These are phyloP conservation scores for Hydrocynus forskahlii DNA, from an alignment of 2,797 vertebrate species.

Conservation along the genomic window DNA sequence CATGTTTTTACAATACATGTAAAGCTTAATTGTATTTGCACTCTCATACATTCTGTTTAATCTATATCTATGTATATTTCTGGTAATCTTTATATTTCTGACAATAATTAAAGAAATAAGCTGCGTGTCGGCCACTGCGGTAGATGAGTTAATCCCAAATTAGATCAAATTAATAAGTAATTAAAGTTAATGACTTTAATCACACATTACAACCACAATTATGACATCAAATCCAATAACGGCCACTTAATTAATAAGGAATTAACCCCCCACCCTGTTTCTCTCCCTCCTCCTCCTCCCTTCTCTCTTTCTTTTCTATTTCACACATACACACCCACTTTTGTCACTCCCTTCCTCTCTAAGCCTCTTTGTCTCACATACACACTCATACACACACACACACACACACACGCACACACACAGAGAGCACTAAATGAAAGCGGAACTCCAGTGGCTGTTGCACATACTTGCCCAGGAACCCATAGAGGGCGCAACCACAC, in stretches of 20 bases:
- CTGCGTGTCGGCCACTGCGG: no score
- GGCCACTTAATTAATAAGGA: not conserved
- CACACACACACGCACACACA: not conserved
- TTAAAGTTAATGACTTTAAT: not conserved
- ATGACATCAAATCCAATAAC: no score
- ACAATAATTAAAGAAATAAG: no score
- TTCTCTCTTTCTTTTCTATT: conserved; percentile 28
- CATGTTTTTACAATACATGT: no score
- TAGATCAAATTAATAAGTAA: not conserved
- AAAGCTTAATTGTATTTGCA: no score
- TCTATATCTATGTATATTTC: no score
- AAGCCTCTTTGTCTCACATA: not conserved
- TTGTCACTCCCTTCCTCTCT: conserved; percentile 44
- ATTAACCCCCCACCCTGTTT: not conserved
- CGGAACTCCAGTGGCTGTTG: not conserved
- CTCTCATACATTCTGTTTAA: no score
- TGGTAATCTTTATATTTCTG: no score
- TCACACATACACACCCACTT: conserved; percentile 44
- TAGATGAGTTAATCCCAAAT: not conserved
- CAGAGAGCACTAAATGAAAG: not conserved
- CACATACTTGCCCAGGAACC: conserved; percentile 24
- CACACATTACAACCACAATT: not conserved
- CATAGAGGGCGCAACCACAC: conserved; percentile 58
- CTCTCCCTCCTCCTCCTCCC: conserved; percentile 1
- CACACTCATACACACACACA: conserved; percentile 25